phyloP scores from a whole-genome alignment of 1,140 invertebrate species.

The Lepidurus couesii region DNA sequence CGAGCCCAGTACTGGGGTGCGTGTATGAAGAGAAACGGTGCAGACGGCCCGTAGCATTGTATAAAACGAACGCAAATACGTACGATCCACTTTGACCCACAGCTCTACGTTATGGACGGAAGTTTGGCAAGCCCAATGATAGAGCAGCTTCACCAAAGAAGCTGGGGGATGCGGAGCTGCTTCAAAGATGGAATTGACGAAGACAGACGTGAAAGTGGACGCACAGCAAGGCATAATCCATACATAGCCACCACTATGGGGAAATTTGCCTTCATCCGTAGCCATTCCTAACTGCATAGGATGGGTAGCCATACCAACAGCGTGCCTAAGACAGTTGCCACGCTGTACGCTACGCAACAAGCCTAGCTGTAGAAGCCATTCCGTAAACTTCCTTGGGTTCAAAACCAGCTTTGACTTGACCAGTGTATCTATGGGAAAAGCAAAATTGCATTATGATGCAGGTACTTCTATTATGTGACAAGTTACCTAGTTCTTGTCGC shows the following conservation, averaged over 20 bases:
- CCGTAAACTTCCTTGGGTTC: constrained; percentile 71
- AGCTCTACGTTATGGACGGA: constrained; percentile 77
- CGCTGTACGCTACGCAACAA: constrained; percentile 68
- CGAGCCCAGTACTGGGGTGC: constrained; percentile 25
- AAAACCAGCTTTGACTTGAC: constrained; percentile 73
- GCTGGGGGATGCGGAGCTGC: constrained; percentile 71
- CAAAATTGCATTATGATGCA: neutral
- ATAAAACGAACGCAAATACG: constrained; percentile 69
- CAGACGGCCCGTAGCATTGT: constrained; percentile 70
- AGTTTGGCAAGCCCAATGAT: constrained; percentile 85
- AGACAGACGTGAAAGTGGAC: constrained; percentile 73
- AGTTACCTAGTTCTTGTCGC: constrained; percentile 47
- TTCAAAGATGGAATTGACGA: constrained; percentile 78
- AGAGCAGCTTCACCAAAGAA: constrained; percentile 72
- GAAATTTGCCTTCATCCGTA: constrained; percentile 69
- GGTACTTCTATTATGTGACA: neutral
- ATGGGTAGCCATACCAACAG: constrained; percentile 45
- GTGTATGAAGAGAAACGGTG: constrained; percentile 46
- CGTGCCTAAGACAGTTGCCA: constrained; percentile 55
- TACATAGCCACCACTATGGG: constrained; percentile 78
- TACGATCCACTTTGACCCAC: constrained; percentile 74
- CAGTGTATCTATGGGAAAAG: constrained; percentile 52
- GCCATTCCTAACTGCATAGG: constrained; percentile 58
- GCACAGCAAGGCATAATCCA: constrained; percentile 82
- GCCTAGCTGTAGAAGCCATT: constrained; percentile 81